Evolutionary conservation across 2,888 invertebrate genomes (phyloP), one percentile per base, ranked within the genome.

Genomic region (Eupithecia tripunctaria): DNA sequence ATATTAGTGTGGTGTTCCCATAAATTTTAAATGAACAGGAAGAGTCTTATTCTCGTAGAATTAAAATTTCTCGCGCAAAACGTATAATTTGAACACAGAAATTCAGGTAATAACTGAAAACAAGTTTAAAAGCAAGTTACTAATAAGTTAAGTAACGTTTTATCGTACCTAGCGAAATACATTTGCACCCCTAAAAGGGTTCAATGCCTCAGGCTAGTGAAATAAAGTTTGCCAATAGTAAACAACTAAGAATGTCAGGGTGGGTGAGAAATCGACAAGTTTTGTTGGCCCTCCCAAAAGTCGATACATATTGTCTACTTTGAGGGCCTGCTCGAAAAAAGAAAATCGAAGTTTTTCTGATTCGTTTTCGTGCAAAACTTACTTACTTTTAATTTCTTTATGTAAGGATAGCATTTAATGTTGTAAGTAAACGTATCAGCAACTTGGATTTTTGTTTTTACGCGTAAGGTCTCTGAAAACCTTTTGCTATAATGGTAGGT

Each of bases 161-260:
- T 25, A n/a, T 27, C 60, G 18, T 62, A 21, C 29, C 14, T 27
- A 25, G 3, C 1, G 32, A 32, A 32, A 62, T 32, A 32, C 62
- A 62, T 62, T 62, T 32, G 62, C 62, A n/a, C 29, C 29, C 36
- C n/a, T 63, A 63, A 63, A 36, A 63, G 62, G 62, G 62, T 63
- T 63, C 62, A 5, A 10, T 63, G 62, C 62, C n/a, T 63, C 62
- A n/a, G 62, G 62, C 36, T 63, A n/a, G 18, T 56, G 14, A 56
- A 56, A 25, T 36, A 36, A 63, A 32, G 15, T 27, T 62, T 18
- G 62, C 29, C 62, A 32, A 27, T 29, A 32, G 8, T 18, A 2
- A 18, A 62, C 32, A 27, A 62, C 18, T 51, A 51, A 51, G 7
- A 25, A 56, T 25, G 21, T 51, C 51, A 21, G 25, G 56, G 25